Conservation (phyloP, 2,113 vertebrate species). For the Sinocyclocheilus rhinocerous region DNA sequence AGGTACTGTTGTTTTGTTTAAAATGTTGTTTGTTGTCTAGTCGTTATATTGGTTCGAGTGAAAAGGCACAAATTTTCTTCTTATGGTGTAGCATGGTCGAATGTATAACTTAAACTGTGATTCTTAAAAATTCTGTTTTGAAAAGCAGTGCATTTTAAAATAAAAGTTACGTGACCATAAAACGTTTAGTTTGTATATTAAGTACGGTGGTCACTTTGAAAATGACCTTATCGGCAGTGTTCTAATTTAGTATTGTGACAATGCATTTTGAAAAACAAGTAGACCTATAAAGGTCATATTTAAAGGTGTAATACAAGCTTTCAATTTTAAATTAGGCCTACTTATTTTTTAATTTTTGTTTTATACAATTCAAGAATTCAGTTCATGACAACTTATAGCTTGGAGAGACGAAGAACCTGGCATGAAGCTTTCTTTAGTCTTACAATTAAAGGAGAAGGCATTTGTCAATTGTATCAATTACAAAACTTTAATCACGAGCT, state of each 20-base stretch:
- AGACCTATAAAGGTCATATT: too few species aligned
- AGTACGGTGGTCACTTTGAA: not conserved
- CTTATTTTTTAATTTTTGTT: not conserved
- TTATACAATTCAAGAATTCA: not conserved
- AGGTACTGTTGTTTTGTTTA: constrained; percentile 11
- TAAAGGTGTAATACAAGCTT: not conserved
- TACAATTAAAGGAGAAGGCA: not conserved
- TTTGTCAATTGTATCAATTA: not conserved
- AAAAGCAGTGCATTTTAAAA: constrained; percentile 16
- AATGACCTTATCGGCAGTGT: not conserved
- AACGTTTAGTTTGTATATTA: not conserved
- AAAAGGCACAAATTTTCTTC: constrained; percentile 6
- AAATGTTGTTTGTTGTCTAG: not conserved
- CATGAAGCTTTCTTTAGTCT: not conserved
- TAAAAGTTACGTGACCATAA: constrained; percentile 1
- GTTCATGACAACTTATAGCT: not conserved
- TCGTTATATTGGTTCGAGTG: not conserved
- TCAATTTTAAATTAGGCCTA: not conserved
- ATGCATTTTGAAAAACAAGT: not conserved
- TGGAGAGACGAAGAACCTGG: not conserved
- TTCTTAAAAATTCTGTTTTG: constrained; percentile 1
- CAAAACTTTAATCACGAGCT: not conserved
- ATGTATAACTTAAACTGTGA: constrained; percentile 21
- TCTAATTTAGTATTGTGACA: not conserved
- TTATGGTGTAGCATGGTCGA: constrained; percentile 19